phyloP scores from a whole-genome alignment of 2,888 invertebrate genomes.

The Alentia gelatinosa region DNA sequence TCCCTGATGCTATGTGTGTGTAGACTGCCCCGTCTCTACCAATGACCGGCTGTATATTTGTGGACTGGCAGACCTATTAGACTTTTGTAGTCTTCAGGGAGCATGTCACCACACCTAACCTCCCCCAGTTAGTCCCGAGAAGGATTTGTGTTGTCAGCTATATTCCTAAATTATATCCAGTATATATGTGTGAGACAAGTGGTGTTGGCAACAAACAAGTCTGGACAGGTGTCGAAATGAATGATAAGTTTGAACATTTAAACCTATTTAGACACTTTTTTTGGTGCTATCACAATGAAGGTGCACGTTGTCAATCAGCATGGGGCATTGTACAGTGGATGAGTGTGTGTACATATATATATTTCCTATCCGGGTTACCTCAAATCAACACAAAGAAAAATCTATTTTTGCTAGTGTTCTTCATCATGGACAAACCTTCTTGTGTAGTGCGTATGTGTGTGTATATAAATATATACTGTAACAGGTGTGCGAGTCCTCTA shows the following conservation, averaged over 20 bases:
- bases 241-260: background rate
- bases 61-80: no score
- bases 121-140: no score
- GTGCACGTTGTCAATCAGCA: background rate
- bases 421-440: background rate
- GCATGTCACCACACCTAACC: no score
- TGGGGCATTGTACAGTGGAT: background rate
- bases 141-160: no score
- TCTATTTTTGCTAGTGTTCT: conserved; percentile 7
- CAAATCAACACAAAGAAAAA: background rate
- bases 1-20: no score
- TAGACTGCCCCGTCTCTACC: no score
- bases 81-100: no score
- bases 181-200: no score
- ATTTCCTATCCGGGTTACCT: background rate
- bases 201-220: no score
- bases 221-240: background rate
- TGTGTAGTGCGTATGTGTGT: background rate
- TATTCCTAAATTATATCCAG: no score
- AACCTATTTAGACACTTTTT: no score
- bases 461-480: background rate
- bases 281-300: background rate
- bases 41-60: no score
- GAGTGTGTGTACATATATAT: background rate
- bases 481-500: background rate